Evolutionary conservation across 2,113 vertebrate genomes (phyloP).

Genomic region (Accipiter virgatus): DNA sequence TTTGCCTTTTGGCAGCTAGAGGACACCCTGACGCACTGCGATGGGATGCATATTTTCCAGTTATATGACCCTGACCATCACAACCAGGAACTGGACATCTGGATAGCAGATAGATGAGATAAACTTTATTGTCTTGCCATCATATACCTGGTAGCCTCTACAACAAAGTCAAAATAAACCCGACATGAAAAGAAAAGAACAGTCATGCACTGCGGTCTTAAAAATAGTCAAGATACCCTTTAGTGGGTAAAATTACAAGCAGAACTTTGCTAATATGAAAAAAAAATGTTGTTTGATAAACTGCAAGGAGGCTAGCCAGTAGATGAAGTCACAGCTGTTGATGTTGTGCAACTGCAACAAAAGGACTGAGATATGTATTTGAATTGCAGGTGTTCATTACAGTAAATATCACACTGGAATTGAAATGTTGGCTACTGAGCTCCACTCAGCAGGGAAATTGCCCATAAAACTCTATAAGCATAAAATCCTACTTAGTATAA

Average conservation of each 20-base stretch:
- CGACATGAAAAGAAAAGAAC: slow-evolving; percentile 11
- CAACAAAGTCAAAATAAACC: slow-evolving; percentile 26
- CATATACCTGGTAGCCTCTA: not conserved
- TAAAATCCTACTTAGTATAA: not conserved
- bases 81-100: slow-evolving; percentile 98
- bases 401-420: not conserved
- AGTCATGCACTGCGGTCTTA: not conserved
- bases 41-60: slow-evolving; percentile 96
- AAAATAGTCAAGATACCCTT: not conserved
- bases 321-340: not conserved
- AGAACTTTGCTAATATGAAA: not conserved
- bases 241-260: not conserved
- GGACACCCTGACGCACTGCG: slow-evolving; percentile 97
- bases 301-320: not conserved
- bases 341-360: not conserved
- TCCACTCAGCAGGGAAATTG: not conserved
- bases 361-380: not conserved
- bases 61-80: slow-evolving; percentile 97
- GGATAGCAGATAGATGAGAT: slow-evolving; percentile 57
- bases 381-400: not conserved
- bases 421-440: not conserved
- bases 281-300: not conserved
- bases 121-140: slow-evolving; percentile 41
- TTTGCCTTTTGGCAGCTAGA: slow-evolving; percentile 95
- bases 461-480: not conserved